phyloP scores from a whole-genome alignment of 1,140 invertebrate species.

The Ceratina japonica region DNA sequence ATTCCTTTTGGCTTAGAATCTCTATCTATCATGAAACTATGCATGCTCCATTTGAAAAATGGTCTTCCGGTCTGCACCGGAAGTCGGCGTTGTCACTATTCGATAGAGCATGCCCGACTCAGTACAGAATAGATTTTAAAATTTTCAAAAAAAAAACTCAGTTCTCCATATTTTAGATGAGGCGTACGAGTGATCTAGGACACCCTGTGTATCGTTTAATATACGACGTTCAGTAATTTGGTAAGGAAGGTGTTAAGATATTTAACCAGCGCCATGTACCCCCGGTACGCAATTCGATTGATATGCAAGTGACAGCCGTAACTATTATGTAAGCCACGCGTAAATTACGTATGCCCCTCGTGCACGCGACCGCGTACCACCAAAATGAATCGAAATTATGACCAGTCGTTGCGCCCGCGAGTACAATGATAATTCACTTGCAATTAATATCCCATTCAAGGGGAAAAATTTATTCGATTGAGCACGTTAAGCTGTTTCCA shows the following conservation, averaged over 20 bases:
- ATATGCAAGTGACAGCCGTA: constrained; percentile 34
- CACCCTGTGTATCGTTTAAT: too few species aligned
- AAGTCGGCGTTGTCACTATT: too few species aligned
- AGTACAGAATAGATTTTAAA: too few species aligned
- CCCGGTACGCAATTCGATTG: constrained; percentile 24
- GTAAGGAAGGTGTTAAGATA: neutral
- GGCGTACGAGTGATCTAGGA: too few species aligned
- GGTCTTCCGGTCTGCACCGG: too few species aligned
- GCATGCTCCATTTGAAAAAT: too few species aligned
- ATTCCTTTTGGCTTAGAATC: too few species aligned
- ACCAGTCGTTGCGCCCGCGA: neutral
- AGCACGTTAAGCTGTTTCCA: neutral
- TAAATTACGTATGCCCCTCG: constrained; percentile 10
- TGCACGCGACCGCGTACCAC: neutral
- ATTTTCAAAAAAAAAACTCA: too few species aligned
- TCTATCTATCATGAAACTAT: too few species aligned
- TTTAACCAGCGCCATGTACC: neutral
- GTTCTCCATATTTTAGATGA: too few species aligned
- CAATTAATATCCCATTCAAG: constrained; percentile 9
- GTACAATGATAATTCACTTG: constrained; percentile 7
- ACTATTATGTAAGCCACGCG: constrained; percentile 34
- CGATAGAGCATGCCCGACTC: too few species aligned
- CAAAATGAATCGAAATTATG: constrained; percentile 32
- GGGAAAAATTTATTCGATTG: neutral
- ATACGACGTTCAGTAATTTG: too few species aligned